These are phyloP conservation scores for Sogatella furcifera DNA, from an alignment of 1,140 invertebrate species.

Conservation along the genomic window DNA sequence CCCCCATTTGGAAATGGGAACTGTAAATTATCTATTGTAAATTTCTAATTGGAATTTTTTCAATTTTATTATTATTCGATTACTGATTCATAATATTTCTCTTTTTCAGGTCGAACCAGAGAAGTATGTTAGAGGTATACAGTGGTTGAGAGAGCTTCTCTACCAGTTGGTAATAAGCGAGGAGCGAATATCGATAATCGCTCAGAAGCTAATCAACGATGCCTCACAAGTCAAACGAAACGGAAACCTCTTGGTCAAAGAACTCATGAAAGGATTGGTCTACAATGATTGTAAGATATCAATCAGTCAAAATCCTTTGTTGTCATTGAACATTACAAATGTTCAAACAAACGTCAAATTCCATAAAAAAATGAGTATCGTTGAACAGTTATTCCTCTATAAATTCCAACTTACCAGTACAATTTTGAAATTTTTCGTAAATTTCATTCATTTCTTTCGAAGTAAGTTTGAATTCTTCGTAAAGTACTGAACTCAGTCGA, in stretches of 20 bases:
- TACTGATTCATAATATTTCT: conserved; percentile 8
- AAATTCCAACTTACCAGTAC: too few relatives aligned
- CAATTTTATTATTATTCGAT: conserved; percentile 27
- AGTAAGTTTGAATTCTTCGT: too few relatives aligned
- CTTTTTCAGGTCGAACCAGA: conserved; percentile 53
- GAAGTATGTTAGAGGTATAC: conserved; percentile 62
- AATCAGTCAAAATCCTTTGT: too few relatives aligned
- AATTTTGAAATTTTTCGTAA: too few relatives aligned
- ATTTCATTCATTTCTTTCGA: background rate
- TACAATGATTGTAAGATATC: conserved; percentile 45
- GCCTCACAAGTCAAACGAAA: conserved; percentile 56
- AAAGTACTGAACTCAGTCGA: too few relatives aligned
- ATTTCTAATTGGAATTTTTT: too few relatives aligned
- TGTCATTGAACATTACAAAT: too few relatives aligned
- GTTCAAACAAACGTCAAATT: too few relatives aligned
- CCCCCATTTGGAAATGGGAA: too few relatives aligned
- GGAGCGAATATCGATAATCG: conserved; percentile 63
- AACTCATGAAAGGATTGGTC: conserved; percentile 48
- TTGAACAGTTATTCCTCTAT: too few relatives aligned
- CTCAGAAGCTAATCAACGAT: conserved; percentile 64
- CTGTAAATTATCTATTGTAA: too few relatives aligned
- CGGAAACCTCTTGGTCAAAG: conserved; percentile 44
- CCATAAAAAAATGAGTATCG: too few relatives aligned
- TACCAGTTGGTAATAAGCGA: conserved; percentile 56
- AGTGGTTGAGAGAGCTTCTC: conserved; percentile 66